Evolutionary conservation across 2,888 invertebrate species (phyloP), one percentile per base, ranked within the genome.

Genomic region (Steinernema scapterisci): DNA sequence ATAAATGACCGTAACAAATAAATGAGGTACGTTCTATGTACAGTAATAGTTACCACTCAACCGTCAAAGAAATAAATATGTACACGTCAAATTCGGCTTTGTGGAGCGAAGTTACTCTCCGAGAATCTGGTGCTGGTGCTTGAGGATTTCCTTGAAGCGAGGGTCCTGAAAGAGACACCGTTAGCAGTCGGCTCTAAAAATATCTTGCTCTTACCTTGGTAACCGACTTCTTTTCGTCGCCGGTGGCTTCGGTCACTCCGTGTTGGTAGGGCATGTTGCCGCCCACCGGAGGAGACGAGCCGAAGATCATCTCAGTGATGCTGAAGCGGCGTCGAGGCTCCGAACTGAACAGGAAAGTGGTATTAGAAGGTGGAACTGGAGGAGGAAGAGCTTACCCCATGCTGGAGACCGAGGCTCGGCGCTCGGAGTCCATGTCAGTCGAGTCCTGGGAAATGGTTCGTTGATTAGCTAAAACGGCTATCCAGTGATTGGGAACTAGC

Each of bases 131-230:
- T 76, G 79, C 74, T 82, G 82, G 70, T 81, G 81, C 75, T 80
- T 79, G 78, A 82, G 77, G 75, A 82, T 78, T 71, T 81, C 82
- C 73, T 81, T 82, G 80, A 82, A 82, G 48, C 82, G 79, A 27
- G 77, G 76, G 70, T 82, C 82, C 81, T 81, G 73, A 21, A 79
- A 75, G 31, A 25, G 25, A 9, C n/a, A 13, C 2, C 2, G 5
- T 48, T 48, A 48, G 3, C 23, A 6, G 21, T 48, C 13, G 19
- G 3, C 48, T 7, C 19, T n/a, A 13, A n/a, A n/a, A 5, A 48
- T 3, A n/a, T 3, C 13, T 48, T 5, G 13, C n/a, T 48, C 19
- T 3, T 63, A 38, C 63, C 63, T 63, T 63, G 16, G 63, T 63
- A 31, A 63, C 38, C 1, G 63, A 63, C 63, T 63, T 31, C 31